Evolutionary conservation across 1,140 invertebrate genomes (phyloP), one percentile per base, ranked within the genome.

Genomic region (Brachionus asplanchnoidis): DNA sequence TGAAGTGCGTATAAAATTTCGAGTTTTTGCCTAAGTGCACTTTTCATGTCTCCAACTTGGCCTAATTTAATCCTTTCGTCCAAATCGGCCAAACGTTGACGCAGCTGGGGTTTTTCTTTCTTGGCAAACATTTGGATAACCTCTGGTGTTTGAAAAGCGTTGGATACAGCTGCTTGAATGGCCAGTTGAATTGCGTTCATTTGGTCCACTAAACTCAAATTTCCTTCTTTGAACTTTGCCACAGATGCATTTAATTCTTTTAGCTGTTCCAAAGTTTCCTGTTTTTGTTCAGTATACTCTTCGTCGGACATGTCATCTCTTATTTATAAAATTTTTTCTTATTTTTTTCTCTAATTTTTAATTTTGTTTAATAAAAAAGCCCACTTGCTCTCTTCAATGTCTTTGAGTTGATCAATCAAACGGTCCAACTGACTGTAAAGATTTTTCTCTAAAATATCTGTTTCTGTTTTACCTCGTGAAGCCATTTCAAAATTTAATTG

Each of bases 71-170:
- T 85, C 88, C 91, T 89, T 85, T 90, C 84, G 70, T 89, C 88
- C 7, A 92, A 86, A 90, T 92, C 60, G 80, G 89, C 86, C 20
- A 94, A 87, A 86, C 92, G 90, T 85, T 93, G 90, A 85, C 93
- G 87, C 40, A 94, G 89, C 87, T 92, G 92, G 26, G 91, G 91
- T n/a, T 93, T 93, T 87, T 94, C 93, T 86, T 93, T 92, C 87
- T 92, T 93, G 11, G 93, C 93, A 92, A 94, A 94, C 89, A 94
- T 91, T 87, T 91, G 88, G 23, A 94, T 94, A 0, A 94, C 93
- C 88, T 93, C 93, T 32, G 94, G 94, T 5, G 94, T 94, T 89
- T 93, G 91, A 87, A 94, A 94, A 7, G 94, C 93, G 87, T 93
- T 90, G 85, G 93, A 93, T 28, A 94, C 94, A 75, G 94, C 93